phyloP scores from a whole-genome alignment of 2,113 vertebrate genomes.

The Odobenus rosmarus region DNA sequence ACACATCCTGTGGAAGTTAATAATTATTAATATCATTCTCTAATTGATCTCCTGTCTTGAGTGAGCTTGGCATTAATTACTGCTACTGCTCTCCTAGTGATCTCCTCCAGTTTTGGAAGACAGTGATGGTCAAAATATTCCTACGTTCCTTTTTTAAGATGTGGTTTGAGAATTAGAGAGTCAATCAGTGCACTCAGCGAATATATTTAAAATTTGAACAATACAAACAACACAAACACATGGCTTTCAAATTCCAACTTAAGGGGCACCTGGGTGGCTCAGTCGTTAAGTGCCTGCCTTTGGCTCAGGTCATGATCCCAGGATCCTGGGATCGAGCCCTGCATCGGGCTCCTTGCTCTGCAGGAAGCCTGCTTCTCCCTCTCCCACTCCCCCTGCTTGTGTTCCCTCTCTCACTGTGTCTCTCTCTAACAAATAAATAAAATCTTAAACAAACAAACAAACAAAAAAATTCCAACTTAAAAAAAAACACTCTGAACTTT shows the following conservation, averaged over 20 bases:
- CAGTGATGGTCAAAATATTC: background rate
- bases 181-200: background rate
- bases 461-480: too few relatives aligned
- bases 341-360: too few relatives aligned
- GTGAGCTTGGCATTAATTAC: background rate
- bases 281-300: background rate
- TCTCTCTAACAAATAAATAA: too few relatives aligned
- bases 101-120: background rate
- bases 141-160: background rate
- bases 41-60: background rate
- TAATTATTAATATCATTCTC: background rate
- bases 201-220: background rate
- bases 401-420: too few relatives aligned
- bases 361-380: too few relatives aligned
- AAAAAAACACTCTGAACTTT: background rate
- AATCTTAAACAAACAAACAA: too few relatives aligned
- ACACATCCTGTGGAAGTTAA: background rate
- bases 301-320: too few relatives aligned
- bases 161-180: background rate
- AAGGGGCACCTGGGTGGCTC: too few relatives aligned
- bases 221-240: background rate
- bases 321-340: too few relatives aligned
- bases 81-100: background rate
- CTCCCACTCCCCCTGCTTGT: too few relatives aligned
- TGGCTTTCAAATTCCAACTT: background rate